Conservation (phyloP, 2,888 invertebrate species). For the Agonopterix subpropinquella region DNA sequence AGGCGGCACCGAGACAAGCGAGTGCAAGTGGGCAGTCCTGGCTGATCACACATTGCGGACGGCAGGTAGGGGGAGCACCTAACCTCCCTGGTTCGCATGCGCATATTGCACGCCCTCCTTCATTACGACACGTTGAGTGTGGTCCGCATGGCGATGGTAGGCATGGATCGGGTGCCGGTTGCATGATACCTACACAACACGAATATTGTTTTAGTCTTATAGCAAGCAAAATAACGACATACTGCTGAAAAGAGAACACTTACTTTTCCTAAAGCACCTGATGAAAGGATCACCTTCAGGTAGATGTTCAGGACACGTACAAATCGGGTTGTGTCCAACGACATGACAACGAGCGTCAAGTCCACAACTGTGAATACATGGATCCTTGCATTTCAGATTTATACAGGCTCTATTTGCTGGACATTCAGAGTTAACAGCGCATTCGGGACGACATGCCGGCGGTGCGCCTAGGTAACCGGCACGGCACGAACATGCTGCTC, state of each 20-base stretch:
- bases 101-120: slow-evolving; percentile 81
- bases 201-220: too few species aligned
- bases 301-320: slow-evolving; percentile 80
- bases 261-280: slow-evolving; percentile 75
- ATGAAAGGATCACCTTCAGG: slow-evolving; percentile 87
- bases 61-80: slow-evolving; percentile 86
- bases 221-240: background rate
- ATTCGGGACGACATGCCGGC: slow-evolving; percentile 85
- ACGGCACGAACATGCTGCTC: slow-evolving; percentile 84
- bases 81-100: slow-evolving; percentile 83
- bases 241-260: slow-evolving; percentile 17
- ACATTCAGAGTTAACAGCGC: slow-evolving; percentile 86
- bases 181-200: slow-evolving; percentile 5
- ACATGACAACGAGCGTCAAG: slow-evolving; percentile 86
- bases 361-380: slow-evolving; percentile 86
- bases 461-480: slow-evolving; percentile 82
- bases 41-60: slow-evolving; percentile 86
- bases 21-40: slow-evolving; percentile 85
- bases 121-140: slow-evolving; percentile 78
- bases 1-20: slow-evolving; percentile 82
- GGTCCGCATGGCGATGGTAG: slow-evolving; percentile 82
- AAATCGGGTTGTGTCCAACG: slow-evolving; percentile 86
- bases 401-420: slow-evolving; percentile 83
- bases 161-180: slow-evolving; percentile 75
- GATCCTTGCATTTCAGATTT: slow-evolving; percentile 84